Conservation (phyloP, 1,140 invertebrate species). For the Gonatopus flavifemur region DNA sequence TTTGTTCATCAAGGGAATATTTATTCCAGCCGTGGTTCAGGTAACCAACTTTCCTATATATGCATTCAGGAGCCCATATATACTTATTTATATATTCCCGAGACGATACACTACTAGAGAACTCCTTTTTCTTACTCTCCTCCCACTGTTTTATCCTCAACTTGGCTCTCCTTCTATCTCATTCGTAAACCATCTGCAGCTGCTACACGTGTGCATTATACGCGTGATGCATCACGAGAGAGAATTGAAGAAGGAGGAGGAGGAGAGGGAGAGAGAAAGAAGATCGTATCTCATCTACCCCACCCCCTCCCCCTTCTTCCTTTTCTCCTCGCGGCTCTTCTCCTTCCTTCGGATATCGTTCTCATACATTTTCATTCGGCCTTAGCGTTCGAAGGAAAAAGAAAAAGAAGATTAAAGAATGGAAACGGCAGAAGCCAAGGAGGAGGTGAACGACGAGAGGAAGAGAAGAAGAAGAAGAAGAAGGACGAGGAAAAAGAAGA, state of each 20-base stretch:
- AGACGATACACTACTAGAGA: too few species aligned
- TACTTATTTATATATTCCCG: too few species aligned
- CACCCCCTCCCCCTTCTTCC: too few species aligned
- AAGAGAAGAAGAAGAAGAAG: not conserved
- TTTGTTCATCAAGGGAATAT: too few species aligned
- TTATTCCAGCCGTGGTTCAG: too few species aligned
- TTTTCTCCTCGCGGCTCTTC: slow-evolving; percentile 2
- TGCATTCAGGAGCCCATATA: not conserved
- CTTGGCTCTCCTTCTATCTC: too few species aligned
- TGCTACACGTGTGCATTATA: slow-evolving; percentile 30
- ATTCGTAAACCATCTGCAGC: slow-evolving; percentile 19
- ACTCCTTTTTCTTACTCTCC: too few species aligned
- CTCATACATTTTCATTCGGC: slow-evolving; percentile 38
- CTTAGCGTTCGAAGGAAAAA: slow-evolving; percentile 19
- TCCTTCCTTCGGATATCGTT: slow-evolving; percentile 22
- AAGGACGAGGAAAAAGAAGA: not conserved
- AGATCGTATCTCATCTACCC: slow-evolving; percentile 28
- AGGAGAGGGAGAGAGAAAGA: slow-evolving; percentile 17
- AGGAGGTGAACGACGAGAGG: not conserved
- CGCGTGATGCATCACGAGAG: slow-evolving; percentile 19
- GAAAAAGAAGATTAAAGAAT: slow-evolving; percentile 1
- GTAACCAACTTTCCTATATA: too few species aligned
- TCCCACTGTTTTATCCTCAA: too few species aligned
- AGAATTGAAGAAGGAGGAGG: not conserved
- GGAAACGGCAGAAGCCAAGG: not conserved